Base-by-base conservation (phyloP, 1,140 invertebrate species). In the Drosophila pandora region DNA sequence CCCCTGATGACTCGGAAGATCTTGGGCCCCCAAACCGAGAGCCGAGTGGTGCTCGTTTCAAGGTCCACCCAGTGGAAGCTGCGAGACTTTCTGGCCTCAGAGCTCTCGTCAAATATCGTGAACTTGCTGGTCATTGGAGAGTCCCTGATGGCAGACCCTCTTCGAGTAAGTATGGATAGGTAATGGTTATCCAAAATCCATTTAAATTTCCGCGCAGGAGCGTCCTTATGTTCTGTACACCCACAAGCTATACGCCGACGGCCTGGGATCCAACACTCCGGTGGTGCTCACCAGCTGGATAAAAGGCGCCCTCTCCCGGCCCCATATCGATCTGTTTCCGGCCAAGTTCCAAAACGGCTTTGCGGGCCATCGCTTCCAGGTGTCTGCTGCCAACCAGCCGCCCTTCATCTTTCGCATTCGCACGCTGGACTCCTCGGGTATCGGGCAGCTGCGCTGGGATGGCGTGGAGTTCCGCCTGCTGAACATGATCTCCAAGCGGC, bases 31-130 rank as follows among this genome's bases (percentile, higher is more conserved):
- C 92, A 95, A 83, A 92, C 93, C 0, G 81, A 90, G 0, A 94
- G 92, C 75, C 94, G 94, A 56, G 93, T 95, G 2, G 92, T 96
- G 0, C 77, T 96, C 0, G 92, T 96, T 0, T 92, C 95, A 0
- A 92, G 93, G 63, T 95, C 95, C 7, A 94, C 95, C 0, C 94
- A 95, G 79, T 96, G 95, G 95, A 93, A 94, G n/a, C 93, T 96
- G 0, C 93, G 94, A 43, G 94, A 95, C 76, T 96, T 95, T 91
- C 76, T 96, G 12, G 91, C 92, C 9, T 93, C 93, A 25, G 92
- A 93, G 47, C n/a, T 90, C 2, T 94, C 95, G 0, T 93, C 94
- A 74, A 93, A 92, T 78, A 94, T 95, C 84, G 92, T 94, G 0
- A 95, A 96, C 93, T 90, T 96, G 23, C 90, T 96, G 25, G 92